Base-by-base conservation (phyloP, 53 echinoderm and acorn worm species). In the Crossaster papposus region DNA sequence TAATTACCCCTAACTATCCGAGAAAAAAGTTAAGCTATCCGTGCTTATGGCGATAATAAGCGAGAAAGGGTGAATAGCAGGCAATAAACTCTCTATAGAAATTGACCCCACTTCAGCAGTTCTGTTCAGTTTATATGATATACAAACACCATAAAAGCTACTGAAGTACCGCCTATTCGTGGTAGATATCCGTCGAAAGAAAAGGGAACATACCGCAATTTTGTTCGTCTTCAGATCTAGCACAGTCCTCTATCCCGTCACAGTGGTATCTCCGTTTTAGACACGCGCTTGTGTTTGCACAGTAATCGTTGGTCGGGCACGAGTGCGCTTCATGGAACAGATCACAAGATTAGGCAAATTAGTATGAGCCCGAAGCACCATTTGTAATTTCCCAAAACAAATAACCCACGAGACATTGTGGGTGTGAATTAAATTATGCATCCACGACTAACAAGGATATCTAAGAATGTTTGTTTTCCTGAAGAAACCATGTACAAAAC, bases 181-280 rank as follows among this genome's bases (percentile, higher is more conserved):
- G 53, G 13, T 52, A 52, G 53, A 13, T 13, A 52, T 52, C 53
- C 13, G 22, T 1, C 2, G 22, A 15, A 11, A 2, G 1, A 17
- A 15, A 52, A 31, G 26, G 53, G 22, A 12, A 64, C 83, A 38
- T 83, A 83, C 83, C 83, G 14, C 83, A 83, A 1, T 17, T 22
- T 17, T 44, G 1, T 8, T 83, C 83, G 37, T 83, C 83, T 36
- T 83, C 83, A 14, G 36, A 68, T 11, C 14, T 14, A 15, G 38
- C 10, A 50, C 83, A 83, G 14, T 83, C 68, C 5, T 11, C 17
- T 6, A 83, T 70, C 7, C 83, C 83, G n/a, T 83, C 83, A 32
- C 83, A 83, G n/a, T 83, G 83, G 6, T 37, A 68, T 9, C 51
- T 36, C 30, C 37, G 65, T 6, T 26, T 30, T 0, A 83, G 83